Conservation (phyloP, 2,113 vertebrate species). For the Cettia cetti region DNA sequence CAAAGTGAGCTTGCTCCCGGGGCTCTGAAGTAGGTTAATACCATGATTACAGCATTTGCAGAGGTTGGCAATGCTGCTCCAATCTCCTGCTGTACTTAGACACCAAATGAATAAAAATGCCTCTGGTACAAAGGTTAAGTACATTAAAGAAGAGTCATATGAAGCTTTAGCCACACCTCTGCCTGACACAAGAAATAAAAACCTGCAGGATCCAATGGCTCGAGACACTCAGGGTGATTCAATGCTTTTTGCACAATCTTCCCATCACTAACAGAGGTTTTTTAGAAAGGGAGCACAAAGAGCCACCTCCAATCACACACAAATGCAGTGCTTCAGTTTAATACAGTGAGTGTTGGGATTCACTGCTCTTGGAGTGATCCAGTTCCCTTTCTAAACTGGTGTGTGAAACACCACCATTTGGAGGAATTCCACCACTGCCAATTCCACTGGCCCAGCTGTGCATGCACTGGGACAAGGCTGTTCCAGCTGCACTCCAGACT, state of each 20-base stretch:
- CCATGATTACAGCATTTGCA: conserved; percentile 22
- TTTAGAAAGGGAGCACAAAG: background rate
- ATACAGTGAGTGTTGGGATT: background rate
- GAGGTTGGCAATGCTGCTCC: conserved; percentile 24
- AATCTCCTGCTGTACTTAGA: background rate
- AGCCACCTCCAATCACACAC: background rate
- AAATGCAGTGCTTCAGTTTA: background rate
- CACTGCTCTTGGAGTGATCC: background rate
- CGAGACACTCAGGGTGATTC: background rate
- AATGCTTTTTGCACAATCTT: background rate
- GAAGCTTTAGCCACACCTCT: conserved; percentile 14
- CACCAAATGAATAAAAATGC: conserved; percentile 13
- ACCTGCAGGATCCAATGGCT: background rate
- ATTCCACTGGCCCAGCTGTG: background rate
- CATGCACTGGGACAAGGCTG: too few species aligned
- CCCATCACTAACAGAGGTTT: background rate
- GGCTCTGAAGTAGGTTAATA: conserved; percentile 36
- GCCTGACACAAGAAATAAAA: background rate
- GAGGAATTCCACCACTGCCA: background rate
- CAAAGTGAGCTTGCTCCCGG: background rate
- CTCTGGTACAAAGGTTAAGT: conserved; percentile 20
- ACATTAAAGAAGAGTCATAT: background rate
- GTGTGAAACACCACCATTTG: background rate
- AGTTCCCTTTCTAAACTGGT: background rate
- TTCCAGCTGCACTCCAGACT: background rate